Percentiles rank a stretch among this genome's conserved stretches.
Conservation (phyloP, 2,797 vertebrate genomes). For the Coendou prehensilis region DNA sequence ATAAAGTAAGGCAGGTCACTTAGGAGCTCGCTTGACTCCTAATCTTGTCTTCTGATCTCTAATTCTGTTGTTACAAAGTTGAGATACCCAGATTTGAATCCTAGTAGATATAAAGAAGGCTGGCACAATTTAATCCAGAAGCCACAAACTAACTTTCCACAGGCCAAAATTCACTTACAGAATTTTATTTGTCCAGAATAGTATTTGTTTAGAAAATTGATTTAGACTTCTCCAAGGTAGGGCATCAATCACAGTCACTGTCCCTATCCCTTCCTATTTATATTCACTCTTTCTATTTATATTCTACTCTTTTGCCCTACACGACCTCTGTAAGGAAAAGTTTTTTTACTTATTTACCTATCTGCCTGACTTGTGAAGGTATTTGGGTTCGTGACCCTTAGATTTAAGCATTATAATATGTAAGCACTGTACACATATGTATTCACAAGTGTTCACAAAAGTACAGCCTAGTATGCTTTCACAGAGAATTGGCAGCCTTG, state of each 20-base stretch:
- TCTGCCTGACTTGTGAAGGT: conserved; percentile 30
- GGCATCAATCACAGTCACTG: conserved; percentile 22
- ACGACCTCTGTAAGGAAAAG: background rate
- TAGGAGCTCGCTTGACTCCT: background rate
- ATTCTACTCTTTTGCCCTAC: background rate
- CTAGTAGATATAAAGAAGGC: conserved; percentile 13
- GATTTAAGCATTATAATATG: conserved; percentile 44
- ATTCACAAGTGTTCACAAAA: background rate
- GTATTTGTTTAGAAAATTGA: conserved; percentile 41
- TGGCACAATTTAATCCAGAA: conserved; percentile 41
- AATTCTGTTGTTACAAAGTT: background rate
- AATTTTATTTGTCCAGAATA: conserved; percentile 43
- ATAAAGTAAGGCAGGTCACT: background rate
- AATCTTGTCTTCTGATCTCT: background rate
- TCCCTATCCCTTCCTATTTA: background rate
- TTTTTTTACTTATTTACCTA: conserved; percentile 39
- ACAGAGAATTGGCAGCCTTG: conserved; percentile 28
- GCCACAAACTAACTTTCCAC: background rate
- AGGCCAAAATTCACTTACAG: conserved; percentile 39
- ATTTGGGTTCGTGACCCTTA: conserved; percentile 27
- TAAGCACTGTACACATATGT: background rate
- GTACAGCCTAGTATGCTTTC: conserved; percentile 22
- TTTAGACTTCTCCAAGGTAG: background rate
- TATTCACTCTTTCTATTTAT: background rate
- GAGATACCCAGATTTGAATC: background rate